Evolutionary conservation across 2,797 vertebrate genomes (phyloP), one percentile per base, ranked within the genome.

Genomic region (Melanotaenia pygmaea): DNA sequence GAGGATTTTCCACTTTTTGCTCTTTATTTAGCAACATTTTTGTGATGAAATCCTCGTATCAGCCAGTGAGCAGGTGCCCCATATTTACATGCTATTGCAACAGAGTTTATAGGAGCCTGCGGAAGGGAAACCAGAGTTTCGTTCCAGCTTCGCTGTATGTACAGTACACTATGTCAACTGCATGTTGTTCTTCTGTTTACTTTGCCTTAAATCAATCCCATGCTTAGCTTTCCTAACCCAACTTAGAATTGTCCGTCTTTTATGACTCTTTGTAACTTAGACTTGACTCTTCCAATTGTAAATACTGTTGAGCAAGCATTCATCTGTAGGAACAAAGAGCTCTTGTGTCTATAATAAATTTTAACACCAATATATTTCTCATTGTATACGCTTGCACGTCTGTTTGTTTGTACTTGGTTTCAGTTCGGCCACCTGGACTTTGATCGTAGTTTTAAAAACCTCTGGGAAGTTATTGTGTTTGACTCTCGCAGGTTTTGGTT

Each of bases 241-340:
- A 11, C n/a, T 1, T 10, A 18, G 30, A 14, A 22, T 30, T 53
- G 28, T 34, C 22, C 7, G 35, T 64, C 11, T 4, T 40, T 65
- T 74, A 6, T 3, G 32, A 50, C 32, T 37, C 26, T 32, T 30
- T 50, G 24, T 51, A 59, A 54, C 35, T 67, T 26, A 60, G 51
- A 58, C 57, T 68, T 72, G 20, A 70, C 71, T 74, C 64, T 20
- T n/a, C 6, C 20, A 32, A 3, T 43, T 56, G 56, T 71, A 45
- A 59, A 61, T 69, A 43, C 9, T 65, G 43, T 72, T 58, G 54
- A 70, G 28, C 59, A 24, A 70, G 63, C 14, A 79, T 58, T 79
- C 62, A 51, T 40, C 30, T 1, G 24, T 30, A 28, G 69, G 68
- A 80, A 38, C 22, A 80, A 85, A 79, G 77, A 67, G 70, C 70